phyloP scores from a whole-genome alignment of 2,888 invertebrate genomes.

The Acleris cristana region DNA sequence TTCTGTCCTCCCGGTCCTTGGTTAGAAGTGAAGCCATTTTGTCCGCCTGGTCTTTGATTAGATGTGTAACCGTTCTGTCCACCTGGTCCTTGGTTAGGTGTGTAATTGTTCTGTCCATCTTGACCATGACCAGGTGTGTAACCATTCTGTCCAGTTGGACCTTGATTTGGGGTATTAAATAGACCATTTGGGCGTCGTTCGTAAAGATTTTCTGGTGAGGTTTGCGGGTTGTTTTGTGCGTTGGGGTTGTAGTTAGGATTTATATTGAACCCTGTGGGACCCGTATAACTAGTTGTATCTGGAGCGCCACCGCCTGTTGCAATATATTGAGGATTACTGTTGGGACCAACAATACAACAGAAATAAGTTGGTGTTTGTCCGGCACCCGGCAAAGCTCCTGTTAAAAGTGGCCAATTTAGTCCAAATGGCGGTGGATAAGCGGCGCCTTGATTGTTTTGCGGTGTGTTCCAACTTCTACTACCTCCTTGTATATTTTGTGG shows the following conservation, averaged over 20 bases:
- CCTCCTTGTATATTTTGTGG: constrained; percentile 9
- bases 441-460: constrained; percentile 30
- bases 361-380: constrained; percentile 17
- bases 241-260: background rate
- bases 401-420: constrained; percentile 10
- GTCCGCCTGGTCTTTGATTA: constrained; percentile 24
- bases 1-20: constrained; percentile 36
- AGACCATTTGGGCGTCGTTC: background rate
- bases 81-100: constrained; percentile 7
- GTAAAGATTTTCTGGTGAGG: background rate
- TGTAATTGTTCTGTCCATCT: constrained; percentile 1
- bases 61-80: constrained; percentile 12
- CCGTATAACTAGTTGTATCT: background rate
- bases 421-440: constrained; percentile 20
- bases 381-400: constrained; percentile 8
- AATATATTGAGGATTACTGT: constrained; percentile 10
- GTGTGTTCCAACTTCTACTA: constrained; percentile 30
- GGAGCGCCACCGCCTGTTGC: constrained; percentile 7
- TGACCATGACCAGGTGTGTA: background rate
- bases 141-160: constrained; percentile 29
- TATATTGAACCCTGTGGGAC: constrained; percentile 2
- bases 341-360: constrained; percentile 16
- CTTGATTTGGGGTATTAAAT: background rate
- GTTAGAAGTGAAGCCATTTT: constrained; percentile 11
- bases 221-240: background rate